Conservation (phyloP, 1,140 invertebrate species). For the Pectinophora gossypiella region DNA sequence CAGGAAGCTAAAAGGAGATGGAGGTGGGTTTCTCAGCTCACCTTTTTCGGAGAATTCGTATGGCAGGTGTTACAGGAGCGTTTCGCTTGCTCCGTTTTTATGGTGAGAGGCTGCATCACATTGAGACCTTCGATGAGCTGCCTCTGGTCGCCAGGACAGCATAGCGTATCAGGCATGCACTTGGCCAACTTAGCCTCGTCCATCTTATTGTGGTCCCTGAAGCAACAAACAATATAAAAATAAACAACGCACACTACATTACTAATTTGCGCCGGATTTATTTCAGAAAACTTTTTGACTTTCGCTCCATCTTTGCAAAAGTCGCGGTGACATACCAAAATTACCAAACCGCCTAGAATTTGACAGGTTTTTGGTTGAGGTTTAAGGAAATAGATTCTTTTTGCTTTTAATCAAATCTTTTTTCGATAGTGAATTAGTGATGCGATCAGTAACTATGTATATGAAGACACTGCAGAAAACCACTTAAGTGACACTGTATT, state of each 20-base stretch:
- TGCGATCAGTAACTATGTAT: too few species aligned
- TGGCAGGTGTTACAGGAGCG: slow-evolving; percentile 63
- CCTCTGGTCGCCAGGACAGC: slow-evolving; percentile 52
- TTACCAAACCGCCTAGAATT: neutral
- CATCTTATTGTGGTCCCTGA: slow-evolving; percentile 57
- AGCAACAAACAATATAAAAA: neutral
- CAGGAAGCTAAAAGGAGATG: too few species aligned
- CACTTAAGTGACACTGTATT: too few species aligned
- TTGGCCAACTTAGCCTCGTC: slow-evolving; percentile 58
- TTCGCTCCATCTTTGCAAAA: neutral
- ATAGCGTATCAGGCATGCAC: slow-evolving; percentile 51
- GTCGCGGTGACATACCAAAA: too few species aligned
- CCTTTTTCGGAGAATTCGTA: slow-evolving; percentile 66
- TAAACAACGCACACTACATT: too few species aligned
- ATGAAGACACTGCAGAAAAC: too few species aligned
- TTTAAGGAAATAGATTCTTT: too few species aligned
- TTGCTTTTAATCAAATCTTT: too few species aligned
- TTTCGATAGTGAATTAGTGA: too few species aligned
- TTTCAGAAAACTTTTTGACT: neutral
- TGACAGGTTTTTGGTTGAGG: neutral
- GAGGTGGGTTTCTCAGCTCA: too few species aligned
- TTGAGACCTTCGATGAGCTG: slow-evolving; percentile 41
- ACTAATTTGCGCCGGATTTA: neutral
- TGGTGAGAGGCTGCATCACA: slow-evolving; percentile 65
- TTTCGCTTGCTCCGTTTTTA: slow-evolving; percentile 68